Evolutionary conservation across 2,888 invertebrate species (phyloP), one percentile per base, ranked within the genome.

Genomic region (Sinotaia quadrata): DNA sequence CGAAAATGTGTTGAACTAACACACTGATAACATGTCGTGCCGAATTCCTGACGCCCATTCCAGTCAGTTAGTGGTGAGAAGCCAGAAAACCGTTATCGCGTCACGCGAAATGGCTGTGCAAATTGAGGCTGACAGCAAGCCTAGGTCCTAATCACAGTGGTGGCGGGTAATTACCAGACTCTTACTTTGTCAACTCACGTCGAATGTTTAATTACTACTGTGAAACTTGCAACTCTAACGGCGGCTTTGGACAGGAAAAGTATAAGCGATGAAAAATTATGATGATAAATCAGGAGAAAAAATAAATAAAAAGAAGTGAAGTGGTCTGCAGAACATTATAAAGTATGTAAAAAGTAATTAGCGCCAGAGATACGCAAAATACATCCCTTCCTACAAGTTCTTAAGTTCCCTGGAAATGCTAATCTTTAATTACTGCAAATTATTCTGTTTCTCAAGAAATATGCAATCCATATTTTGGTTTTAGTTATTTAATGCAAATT

Each of bases 101-200:
- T 41, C 33, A 29, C 51, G 18, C 24, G 36, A 24, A 15, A 29
- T 21, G 49, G n/a, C 33, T n/a, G 8, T 24, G n/a, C 36, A 49
- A 34, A 52, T 59, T 18, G 52, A 60, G 37, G 10, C 54, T 60
- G 60, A 41, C 60, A 21, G 59, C 33, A 41, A 15, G 31, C 31
- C 36, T 41, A 37, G 21, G 31, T 31, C 34, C 31, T 44, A 58
- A 51, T 31, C 31, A 37, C 34, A 47, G 34, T 29, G 34, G 37
- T 36, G 24, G n/a, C 36, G 29, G 29, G 49, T 52, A 52, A 59
- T 60, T 49, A 44, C 56, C 60, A 29, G 37, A 37, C 34, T 44
- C 52, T 69, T 41, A 61, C 51, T 67, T 33, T 67, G 62, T 49
- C 58, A 62, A 62, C 34, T 7, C 51, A 7, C 15, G 62, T 27